Percentiles rank a stretch among this genome's conserved stretches.
Evolutionary conservation across 2,113 vertebrate genomes (phyloP).

Genomic region (Myxocyprinus asiaticus): DNA sequence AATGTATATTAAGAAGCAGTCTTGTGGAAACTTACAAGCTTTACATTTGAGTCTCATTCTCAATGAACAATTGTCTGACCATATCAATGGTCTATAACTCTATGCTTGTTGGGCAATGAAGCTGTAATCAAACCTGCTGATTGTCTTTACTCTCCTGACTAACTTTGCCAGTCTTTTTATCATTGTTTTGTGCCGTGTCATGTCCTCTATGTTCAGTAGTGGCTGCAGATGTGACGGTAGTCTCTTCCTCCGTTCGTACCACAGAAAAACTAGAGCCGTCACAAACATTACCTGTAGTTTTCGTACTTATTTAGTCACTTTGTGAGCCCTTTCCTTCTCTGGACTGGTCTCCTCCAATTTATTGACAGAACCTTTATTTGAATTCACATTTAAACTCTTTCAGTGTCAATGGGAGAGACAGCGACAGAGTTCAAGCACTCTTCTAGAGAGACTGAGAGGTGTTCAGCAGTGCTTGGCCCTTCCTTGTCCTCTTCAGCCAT

Average conservation of each 20-base stretch:
- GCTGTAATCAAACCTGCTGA: slow-evolving; percentile 41
- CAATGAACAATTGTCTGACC: neutral
- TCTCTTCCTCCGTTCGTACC: slow-evolving; percentile 56
- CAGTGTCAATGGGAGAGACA: neutral
- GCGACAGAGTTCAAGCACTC: slow-evolving; percentile 15
- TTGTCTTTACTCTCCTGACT: slow-evolving; percentile 37
- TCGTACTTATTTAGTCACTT: neutral
- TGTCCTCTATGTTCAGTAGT: slow-evolving; percentile 37
- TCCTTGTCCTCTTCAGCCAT: slow-evolving; percentile 6
- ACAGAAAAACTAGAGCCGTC: slow-evolving; percentile 48
- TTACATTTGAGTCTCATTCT: neutral
- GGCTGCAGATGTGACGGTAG: neutral
- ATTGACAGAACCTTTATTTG: neutral
- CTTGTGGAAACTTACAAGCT: too few species aligned
- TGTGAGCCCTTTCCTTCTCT: neutral
- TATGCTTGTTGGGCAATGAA: slow-evolving; percentile 39
- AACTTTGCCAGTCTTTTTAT: slow-evolving; percentile 64
- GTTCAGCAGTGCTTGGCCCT: neutral
- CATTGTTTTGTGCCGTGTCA: slow-evolving; percentile 61
- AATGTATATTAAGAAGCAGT: too few species aligned
- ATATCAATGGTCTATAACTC: slow-evolving; percentile 4
- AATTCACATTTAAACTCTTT: slow-evolving; percentile 7
- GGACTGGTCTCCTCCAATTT: neutral
- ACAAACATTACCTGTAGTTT: neutral
- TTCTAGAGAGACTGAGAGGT: slow-evolving; percentile 23